Evolutionary conservation across 2,113 vertebrate species (phyloP), one percentile per base, ranked within the genome.

Genomic region (Limnothrissa miodon): DNA sequence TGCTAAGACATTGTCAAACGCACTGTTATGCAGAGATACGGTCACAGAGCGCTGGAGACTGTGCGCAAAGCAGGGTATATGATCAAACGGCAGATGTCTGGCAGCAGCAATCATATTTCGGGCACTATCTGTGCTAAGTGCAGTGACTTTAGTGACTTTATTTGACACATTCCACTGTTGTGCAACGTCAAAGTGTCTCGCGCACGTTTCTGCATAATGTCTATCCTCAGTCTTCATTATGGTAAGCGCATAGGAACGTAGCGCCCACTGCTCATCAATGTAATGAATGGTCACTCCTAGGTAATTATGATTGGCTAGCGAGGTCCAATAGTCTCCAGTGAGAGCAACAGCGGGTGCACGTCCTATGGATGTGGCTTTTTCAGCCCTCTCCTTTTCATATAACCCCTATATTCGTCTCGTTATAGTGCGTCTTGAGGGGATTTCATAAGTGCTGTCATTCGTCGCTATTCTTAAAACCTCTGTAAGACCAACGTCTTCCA

Each of bases 321-420:
- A 42, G 2, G 42, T 42, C 42, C 42, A 42, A 6, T 48, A 48
- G 46, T 48, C 46, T 9, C 46, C 46, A 48, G 46, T 48, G 46
- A 48, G 46, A 17, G 46, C 46, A 48, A 48, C 46, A 4, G 46
- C 1, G 17, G 46, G 46, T 48, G 46, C 46, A 48, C 46, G 17
- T 48, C 13, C 1, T 48, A 48, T 5, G 8, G 33, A 25, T 62
- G 39, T 48, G 33, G 5, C 66, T 23, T 79, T 84, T 83, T 23
- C 80, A 74, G 59, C 78, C 23, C 78, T 84, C 80, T 83, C 51
- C n/a, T 86, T 82, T 44, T 84, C 53, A 84, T 79, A 15, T n/a
- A 79, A 29, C 44, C 8, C 42, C 2, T 48, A 11, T 9, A 48
- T 9, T 48, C 46, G 4, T 48, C 46, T 39, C 81, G 45, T 8